Conservation (phyloP, 1,140 invertebrate genomes). For the Formica selysi region DNA sequence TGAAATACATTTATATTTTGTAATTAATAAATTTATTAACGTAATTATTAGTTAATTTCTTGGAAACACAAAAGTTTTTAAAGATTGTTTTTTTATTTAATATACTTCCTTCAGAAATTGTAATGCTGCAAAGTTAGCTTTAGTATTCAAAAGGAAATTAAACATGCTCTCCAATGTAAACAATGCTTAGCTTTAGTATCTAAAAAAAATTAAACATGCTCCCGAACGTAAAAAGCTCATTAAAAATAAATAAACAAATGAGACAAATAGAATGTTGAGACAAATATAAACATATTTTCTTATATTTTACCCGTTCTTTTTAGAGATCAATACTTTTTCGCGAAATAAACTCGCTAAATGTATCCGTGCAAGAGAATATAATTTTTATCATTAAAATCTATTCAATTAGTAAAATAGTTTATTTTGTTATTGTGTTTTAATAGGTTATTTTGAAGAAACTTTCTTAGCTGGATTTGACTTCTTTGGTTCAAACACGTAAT, state of each 20-base stretch:
- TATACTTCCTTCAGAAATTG: background rate
- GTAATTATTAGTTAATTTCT: background rate
- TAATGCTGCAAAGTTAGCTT: background rate
- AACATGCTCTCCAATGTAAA: background rate
- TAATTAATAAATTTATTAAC: conserved; percentile 22
- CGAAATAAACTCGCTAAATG: background rate
- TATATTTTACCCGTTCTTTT: too few species aligned
- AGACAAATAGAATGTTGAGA: background rate
- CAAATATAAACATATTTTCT: conserved; percentile 18
- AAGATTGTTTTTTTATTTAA: background rate
- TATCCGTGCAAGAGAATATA: too few species aligned
- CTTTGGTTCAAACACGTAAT: background rate
- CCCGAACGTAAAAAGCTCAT: background rate
- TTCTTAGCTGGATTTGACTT: background rate
- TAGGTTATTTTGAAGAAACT: background rate
- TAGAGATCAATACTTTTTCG: background rate
- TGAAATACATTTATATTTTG: background rate
- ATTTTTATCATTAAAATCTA: background rate
- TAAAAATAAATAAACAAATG: background rate
- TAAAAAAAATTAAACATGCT: background rate
- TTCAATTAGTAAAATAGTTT: background rate
- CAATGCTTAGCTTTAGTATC: too few species aligned
- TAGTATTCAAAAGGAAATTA: background rate
- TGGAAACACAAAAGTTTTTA: background rate
- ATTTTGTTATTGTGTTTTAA: too few species aligned